Conservation (phyloP, 64 coral and sea anemone species). For the Pachyseris speciosa region DNA sequence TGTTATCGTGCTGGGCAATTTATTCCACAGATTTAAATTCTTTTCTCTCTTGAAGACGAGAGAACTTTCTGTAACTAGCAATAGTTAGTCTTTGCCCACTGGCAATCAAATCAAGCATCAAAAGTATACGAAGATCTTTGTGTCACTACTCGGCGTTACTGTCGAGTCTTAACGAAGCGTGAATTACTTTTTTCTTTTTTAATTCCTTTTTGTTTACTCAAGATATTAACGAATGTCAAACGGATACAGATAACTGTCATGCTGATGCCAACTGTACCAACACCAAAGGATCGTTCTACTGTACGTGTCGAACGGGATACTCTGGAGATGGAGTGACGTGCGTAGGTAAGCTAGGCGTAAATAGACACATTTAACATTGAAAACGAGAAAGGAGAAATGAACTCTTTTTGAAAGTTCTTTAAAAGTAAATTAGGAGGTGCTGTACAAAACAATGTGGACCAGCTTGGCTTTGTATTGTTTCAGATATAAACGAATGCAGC, state of each 20-base stretch:
- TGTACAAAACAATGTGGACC: too few relatives aligned
- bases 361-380: background rate
- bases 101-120: too few relatives aligned
- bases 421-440: too few relatives aligned
- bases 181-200: background rate
- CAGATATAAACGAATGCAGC: conserved; percentile 65
- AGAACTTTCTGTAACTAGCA: too few relatives aligned
- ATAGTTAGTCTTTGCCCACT: too few relatives aligned
- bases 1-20: too few relatives aligned
- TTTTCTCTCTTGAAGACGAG: too few relatives aligned
- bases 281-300: conserved; percentile 65
- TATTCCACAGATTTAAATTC: too few relatives aligned
- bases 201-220: background rate
- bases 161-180: background rate
- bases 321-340: conserved; percentile 78
- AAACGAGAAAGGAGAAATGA: background rate
- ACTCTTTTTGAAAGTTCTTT: too few relatives aligned
- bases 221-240: conserved; percentile 73
- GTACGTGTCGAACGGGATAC: conserved; percentile 49
- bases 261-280: conserved; percentile 51
- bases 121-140: too few relatives aligned
- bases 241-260: conserved; percentile 63
- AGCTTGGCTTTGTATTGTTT: background rate
- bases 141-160: background rate
- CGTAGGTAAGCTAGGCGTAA: conserved; percentile 42